phyloP scores from a whole-genome alignment of 2,888 invertebrate species.

The Mesodorylaimus sp. region DNA sequence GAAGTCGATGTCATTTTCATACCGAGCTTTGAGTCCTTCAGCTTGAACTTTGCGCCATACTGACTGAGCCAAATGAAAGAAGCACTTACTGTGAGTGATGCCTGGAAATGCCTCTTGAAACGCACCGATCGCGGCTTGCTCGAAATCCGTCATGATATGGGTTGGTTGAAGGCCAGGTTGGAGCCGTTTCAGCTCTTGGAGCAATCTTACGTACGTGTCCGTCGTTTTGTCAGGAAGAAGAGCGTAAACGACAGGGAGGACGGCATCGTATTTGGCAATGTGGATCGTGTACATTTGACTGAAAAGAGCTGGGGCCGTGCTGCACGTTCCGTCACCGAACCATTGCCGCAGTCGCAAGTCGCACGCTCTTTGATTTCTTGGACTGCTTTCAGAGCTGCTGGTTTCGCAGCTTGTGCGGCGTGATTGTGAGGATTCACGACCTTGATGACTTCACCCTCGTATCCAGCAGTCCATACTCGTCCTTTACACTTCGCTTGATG shows the following conservation, averaged over 20 bases:
- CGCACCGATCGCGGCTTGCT: neutral
- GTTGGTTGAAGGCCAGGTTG: neutral
- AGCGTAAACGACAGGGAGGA: neutral
- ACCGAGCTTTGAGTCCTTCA: too few species aligned
- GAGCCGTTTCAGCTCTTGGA: neutral
- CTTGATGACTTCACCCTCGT: too few species aligned
- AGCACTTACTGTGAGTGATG: neutral
- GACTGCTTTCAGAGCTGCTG: too few species aligned
- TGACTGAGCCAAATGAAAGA: neutral
- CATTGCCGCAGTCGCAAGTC: too few species aligned
- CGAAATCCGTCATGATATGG: neutral
- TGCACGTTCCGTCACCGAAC: conserved; percentile 1
- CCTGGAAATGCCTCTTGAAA: neutral
- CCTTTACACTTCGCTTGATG: too few species aligned
- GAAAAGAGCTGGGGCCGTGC: neutral
- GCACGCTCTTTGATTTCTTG: too few species aligned
- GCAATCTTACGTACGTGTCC: neutral
- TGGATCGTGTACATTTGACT: neutral
- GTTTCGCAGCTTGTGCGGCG: too few species aligned
- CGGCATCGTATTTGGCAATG: neutral
- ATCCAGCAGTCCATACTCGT: too few species aligned
- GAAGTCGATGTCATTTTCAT: too few species aligned
- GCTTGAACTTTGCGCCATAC: neutral
- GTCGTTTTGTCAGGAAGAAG: neutral
- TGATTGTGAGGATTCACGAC: too few species aligned